These are phyloP conservation scores for Melanotus villosus DNA, from an alignment of 2,888 invertebrate species.

Conservation along the genomic window DNA sequence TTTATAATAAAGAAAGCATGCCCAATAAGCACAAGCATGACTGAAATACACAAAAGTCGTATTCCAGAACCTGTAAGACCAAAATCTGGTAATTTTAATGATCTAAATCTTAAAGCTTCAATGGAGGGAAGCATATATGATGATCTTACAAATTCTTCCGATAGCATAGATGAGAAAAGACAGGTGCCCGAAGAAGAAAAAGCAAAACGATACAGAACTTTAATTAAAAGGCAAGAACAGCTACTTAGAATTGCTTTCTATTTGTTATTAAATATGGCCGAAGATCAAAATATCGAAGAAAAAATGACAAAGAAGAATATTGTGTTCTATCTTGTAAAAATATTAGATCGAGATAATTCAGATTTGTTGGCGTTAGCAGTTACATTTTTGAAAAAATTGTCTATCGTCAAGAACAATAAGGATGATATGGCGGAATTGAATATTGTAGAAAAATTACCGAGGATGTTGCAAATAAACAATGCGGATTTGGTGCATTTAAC, in stretches of 20 bases:
- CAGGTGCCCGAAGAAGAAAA: constrained; percentile 65
- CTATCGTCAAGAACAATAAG: constrained; percentile 95
- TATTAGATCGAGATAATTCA: constrained; percentile 90
- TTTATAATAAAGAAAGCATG: constrained; percentile 65
- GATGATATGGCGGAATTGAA: constrained; percentile 89
- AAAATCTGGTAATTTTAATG: constrained; percentile 79
- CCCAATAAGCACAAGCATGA: constrained; percentile 69
- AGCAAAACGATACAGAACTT: constrained; percentile 84
- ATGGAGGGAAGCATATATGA: constrained; percentile 81
- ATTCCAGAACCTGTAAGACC: constrained; percentile 83
- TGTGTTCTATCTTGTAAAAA: constrained; percentile 87
- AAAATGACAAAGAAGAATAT: constrained; percentile 97
- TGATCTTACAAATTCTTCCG: constrained; percentile 66
- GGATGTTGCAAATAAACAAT: constrained; percentile 79
- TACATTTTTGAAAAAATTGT: constrained; percentile 95
- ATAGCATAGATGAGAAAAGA: constrained; percentile 66
- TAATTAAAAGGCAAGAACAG: constrained; percentile 95
- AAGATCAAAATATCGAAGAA: constrained; percentile 94
- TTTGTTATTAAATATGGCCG: constrained; percentile 94
- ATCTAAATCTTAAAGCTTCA: constrained; percentile 73
- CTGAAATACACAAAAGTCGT: constrained; percentile 78
- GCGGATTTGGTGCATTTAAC: constrained; percentile 83
- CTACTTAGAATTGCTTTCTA: constrained; percentile 92
- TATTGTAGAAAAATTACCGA: constrained; percentile 87
- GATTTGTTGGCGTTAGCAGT: constrained; percentile 92